These are phyloP conservation scores for Cacoxenus indagator DNA, from an alignment of 2,888 invertebrate genomes.

Conservation along the genomic window DNA sequence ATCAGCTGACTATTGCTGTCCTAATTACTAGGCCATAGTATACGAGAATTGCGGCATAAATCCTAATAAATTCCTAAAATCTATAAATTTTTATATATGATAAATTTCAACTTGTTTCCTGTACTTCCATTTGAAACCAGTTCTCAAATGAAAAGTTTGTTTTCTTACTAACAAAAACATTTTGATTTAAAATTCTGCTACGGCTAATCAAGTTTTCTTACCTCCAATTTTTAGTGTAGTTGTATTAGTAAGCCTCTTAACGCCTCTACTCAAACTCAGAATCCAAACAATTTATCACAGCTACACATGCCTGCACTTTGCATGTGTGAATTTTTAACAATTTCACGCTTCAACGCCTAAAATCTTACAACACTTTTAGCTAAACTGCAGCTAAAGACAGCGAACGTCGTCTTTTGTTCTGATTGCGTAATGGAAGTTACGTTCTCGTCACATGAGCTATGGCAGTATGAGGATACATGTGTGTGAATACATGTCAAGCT, in stretches of 20 bases:
- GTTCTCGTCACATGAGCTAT: constrained; percentile 17
- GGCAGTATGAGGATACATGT: constrained; percentile 23
- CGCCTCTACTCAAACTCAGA: constrained; percentile 23
- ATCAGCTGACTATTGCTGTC: too few species aligned
- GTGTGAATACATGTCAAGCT: constrained; percentile 16
- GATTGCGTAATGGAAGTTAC: constrained; percentile 19
- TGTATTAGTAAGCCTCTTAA: constrained; percentile 30
- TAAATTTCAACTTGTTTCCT: too few species aligned
- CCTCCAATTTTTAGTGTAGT: too few species aligned
- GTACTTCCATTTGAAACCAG: too few species aligned
- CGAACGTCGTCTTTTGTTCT: background rate
- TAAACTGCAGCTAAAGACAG: background rate
- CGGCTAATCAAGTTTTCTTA: too few species aligned
- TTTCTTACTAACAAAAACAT: too few species aligned
- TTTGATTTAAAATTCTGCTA: too few species aligned
- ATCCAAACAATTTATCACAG: constrained; percentile 49
- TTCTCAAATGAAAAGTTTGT: too few species aligned
- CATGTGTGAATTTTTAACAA: constrained; percentile 39
- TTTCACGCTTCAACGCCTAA: constrained; percentile 53
- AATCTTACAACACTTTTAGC: constrained; percentile 37
- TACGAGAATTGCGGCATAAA: too few species aligned
- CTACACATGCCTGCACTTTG: constrained; percentile 25
- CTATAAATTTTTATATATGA: too few species aligned
- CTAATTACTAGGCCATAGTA: too few species aligned
- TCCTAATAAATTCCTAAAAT: too few species aligned